phyloP scores from a whole-genome alignment of 2,888 invertebrate species.

The Sinopyrophorus schimmeli region DNA sequence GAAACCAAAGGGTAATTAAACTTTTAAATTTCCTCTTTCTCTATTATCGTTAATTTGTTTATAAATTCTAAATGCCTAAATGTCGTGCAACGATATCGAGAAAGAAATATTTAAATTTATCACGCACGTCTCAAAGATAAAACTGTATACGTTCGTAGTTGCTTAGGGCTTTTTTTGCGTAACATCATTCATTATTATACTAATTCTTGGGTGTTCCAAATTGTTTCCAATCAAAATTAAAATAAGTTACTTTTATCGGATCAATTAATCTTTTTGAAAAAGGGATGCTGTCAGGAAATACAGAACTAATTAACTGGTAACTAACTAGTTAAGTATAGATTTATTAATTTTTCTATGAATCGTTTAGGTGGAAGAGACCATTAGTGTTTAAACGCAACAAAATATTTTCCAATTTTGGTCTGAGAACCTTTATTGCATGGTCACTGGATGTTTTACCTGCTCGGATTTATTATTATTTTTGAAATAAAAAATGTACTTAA shows the following conservation, averaged over 20 bases:
- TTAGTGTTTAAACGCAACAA: no score
- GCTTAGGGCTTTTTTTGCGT: constrained; percentile 15
- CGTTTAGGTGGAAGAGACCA: constrained; percentile 5
- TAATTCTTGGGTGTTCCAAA: constrained; percentile 16
- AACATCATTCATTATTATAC: constrained; percentile 14
- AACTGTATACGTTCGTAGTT: constrained; percentile 14
- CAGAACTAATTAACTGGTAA: constrained; percentile 9
- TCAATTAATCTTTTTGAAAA: constrained; percentile 10
- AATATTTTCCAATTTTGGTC: no score
- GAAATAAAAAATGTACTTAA: no score
- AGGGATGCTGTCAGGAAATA: constrained; percentile 13
- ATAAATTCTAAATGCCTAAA: constrained; percentile 23
- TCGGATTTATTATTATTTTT: no score
- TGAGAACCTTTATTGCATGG: no score
- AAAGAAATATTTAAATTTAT: constrained; percentile 27
- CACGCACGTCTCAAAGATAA: constrained; percentile 27
- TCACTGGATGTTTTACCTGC: no score
- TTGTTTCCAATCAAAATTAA: constrained; percentile 5
- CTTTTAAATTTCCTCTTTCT: no score
- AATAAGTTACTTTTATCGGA: constrained; percentile 3
- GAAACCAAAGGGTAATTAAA: no score
- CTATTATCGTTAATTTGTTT: constrained; percentile 6
- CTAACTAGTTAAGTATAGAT: constrained; percentile 2
- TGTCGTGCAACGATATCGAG: constrained; percentile 19
- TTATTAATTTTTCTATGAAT: constrained; percentile 11